Evolutionary conservation across 1,140 invertebrate species (phyloP).

Genomic region (Panagrolaimus sp.): DNA sequence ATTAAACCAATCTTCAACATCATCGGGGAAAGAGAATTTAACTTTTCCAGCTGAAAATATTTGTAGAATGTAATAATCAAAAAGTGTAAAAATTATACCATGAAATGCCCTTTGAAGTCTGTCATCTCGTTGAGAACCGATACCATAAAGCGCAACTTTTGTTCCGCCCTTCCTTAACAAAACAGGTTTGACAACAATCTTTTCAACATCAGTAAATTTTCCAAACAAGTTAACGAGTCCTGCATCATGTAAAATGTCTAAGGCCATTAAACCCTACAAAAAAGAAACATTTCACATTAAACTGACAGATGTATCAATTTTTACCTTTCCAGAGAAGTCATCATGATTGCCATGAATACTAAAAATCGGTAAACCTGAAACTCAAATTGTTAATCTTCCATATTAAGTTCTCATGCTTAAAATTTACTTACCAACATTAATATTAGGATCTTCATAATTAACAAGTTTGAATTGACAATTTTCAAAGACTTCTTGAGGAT

Average conservation of each 20-base stretch:
- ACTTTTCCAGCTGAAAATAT: conserved; percentile 63
- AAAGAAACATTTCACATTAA: conserved; percentile 2
- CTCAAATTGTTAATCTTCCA: no score
- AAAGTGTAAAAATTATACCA: conserved; percentile 30
- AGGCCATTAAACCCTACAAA: conserved; percentile 66
- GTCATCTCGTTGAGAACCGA: conserved; percentile 88
- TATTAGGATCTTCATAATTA: conserved; percentile 78
- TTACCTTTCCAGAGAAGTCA: conserved; percentile 74
- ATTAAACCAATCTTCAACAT: conserved; percentile 74
- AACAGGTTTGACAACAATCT: conserved; percentile 74
- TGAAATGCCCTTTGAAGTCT: conserved; percentile 65
- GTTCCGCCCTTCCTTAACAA: conserved; percentile 78
- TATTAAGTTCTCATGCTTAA: no score
- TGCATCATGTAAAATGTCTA: conserved; percentile 77
- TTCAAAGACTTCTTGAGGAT: conserved; percentile 68
- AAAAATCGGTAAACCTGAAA: conserved; percentile 76
- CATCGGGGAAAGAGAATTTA: conserved; percentile 68
- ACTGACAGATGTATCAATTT: no score
- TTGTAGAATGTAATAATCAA: background rate
- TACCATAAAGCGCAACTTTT: conserved; percentile 82
- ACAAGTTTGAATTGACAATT: conserved; percentile 67
- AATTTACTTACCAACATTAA: no score
- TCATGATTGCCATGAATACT: conserved; percentile 93
- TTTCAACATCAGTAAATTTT: conserved; percentile 72
- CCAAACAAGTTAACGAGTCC: conserved; percentile 77